Evolutionary conservation across 2,888 invertebrate genomes (phyloP), one percentile per base, ranked within the genome.

Genomic region (Uropetala carovei): DNA sequence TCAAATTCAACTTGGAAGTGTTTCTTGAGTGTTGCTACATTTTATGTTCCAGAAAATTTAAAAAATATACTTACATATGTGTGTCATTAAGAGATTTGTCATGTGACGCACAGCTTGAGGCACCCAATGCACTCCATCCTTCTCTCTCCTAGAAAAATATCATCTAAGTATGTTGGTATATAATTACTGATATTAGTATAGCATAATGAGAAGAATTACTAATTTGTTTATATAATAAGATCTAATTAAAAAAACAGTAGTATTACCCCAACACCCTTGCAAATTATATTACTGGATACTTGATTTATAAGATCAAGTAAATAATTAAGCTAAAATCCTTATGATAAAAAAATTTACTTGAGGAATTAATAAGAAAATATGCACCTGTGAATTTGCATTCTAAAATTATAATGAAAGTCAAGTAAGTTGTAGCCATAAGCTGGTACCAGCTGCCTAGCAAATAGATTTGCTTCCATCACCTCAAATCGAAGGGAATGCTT

Each of bases 71-170:
- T 93, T 92, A 93, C 93, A 92, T 58, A 95, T 94, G 93, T 96
- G 96, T 10, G 95, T 95, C 8, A 96, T 94, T 13, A 96, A 93
- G 10, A 96, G 93, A 93, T 96, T 95, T 2, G 95, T 95, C 82
- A 96, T 94, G 92, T 95, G 94, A 2, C 96, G 94, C 89, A 96
- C 94, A 7, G 95, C 95, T 8, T 93, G 93, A 68, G 95, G 94
- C 59, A 94, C 93, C 95, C 96, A 96, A 94, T 96, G 96, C 22
- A 96, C 94, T 0, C 96, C 96, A 94, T 96, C 96, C 16, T 93
- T 93, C 9, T 94, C 94, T 59, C 95, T 94, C 81, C 95, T 94
- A 56, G n/a, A n/a, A n/a, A 43, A 11, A 82, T 16, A 43, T 43
- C 43, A 43, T 43, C 43, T 5, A 43, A 43, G 43, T 43, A 43